Evolutionary conservation across 2,797 vertebrate genomes (phyloP).

Genomic region (Neosalanx taihuensis): DNA sequence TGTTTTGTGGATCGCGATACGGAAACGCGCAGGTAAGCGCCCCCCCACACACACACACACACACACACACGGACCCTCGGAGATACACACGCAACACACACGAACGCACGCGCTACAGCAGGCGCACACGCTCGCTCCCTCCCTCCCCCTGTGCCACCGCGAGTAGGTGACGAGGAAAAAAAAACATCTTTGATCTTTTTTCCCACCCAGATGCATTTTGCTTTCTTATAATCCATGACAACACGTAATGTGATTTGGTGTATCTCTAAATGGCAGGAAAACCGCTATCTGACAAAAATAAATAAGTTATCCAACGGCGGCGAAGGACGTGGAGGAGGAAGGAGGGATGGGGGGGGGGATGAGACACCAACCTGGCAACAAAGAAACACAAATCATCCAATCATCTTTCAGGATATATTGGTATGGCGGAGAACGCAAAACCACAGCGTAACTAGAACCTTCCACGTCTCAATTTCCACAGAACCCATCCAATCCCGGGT

Average conservation of each 20-base stretch:
- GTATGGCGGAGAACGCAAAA: slow-evolving; percentile 43
- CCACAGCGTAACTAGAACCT: slow-evolving; percentile 60
- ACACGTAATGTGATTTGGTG: slow-evolving; percentile 93
- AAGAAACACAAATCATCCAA: slow-evolving; percentile 71
- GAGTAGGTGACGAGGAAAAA: slow-evolving; percentile 85
- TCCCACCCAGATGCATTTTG: slow-evolving; percentile 73
- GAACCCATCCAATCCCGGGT: slow-evolving; percentile 18
- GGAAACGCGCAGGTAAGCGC: no score
- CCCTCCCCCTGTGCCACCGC: slow-evolving; percentile 70
- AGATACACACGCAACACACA: no score
- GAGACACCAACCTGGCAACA: slow-evolving; percentile 71
- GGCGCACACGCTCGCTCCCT: slow-evolving; percentile 26
- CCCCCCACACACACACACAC: no score
- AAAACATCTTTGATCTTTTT: slow-evolving; percentile 87
- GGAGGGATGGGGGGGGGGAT: slow-evolving; percentile 66
- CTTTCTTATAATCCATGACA: slow-evolving; percentile 90
- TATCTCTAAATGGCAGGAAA: slow-evolving; percentile 90
- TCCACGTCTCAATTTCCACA: slow-evolving; percentile 63
- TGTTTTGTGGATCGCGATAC: no score
- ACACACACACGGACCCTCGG: no score
- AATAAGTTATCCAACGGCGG: slow-evolving; percentile 76
- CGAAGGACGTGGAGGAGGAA: slow-evolving; percentile 58
- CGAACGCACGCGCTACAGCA: not conserved
- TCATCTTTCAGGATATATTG: slow-evolving; percentile 67
- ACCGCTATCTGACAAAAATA: slow-evolving; percentile 85